phyloP scores from a whole-genome alignment of 2,888 invertebrate species.

The Pristionchus japonicus region DNA sequence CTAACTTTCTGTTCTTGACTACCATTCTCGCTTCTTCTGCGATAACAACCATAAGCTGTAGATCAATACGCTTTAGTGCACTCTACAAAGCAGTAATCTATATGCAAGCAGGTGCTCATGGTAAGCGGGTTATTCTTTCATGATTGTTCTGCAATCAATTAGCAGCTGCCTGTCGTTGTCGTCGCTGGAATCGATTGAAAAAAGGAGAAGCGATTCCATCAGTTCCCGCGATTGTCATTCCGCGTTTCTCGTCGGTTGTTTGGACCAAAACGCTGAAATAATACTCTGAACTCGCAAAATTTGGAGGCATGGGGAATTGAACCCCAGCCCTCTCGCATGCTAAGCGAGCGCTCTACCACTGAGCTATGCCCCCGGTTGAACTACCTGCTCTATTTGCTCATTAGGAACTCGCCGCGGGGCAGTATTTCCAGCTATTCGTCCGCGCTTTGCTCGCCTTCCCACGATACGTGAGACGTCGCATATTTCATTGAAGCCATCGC shows the following conservation, averaged over 20 bases:
- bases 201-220: no score
- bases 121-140: background rate
- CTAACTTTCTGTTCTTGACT: no score
- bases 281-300: background rate
- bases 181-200: background rate
- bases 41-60: no score
- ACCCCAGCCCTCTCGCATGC: background rate
- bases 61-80: no score
- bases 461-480: background rate
- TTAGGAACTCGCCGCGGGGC: background rate
- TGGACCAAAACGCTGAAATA: background rate
- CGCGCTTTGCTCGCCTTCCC: background rate
- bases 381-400: background rate
- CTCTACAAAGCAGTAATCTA: background rate
- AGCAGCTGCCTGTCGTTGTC: background rate
- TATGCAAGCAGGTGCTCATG: background rate
- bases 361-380: no score
- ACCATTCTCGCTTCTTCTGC: no score
- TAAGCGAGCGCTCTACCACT: no score
- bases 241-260: background rate
- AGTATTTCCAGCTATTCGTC: background rate
- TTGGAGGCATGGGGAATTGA: background rate
- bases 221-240: background rate
- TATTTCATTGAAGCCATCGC: background rate
- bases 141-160: background rate